Percentiles rank a stretch among this genome's conserved stretches.
These are phyloP conservation scores for Scaptomyza tumidula DNA, from an alignment of 2,888 invertebrate genomes.

Conservation along the genomic window DNA sequence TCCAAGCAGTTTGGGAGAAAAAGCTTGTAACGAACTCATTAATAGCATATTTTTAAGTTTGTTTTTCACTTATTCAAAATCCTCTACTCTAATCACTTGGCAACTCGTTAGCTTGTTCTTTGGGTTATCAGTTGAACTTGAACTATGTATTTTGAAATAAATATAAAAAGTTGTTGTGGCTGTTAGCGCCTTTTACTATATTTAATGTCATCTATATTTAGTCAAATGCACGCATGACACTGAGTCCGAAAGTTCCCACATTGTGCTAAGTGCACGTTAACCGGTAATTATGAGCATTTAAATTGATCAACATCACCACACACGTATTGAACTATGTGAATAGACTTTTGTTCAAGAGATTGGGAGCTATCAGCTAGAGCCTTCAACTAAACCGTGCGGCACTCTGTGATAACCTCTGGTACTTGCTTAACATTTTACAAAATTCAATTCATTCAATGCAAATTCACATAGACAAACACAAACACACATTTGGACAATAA, in stretches of 20 bases:
- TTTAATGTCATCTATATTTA: constrained; percentile 53
- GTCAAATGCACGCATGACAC: constrained; percentile 40
- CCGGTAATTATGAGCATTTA: constrained; percentile 34
- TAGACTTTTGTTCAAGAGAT: constrained; percentile 39
- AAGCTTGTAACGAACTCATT: too few species aligned
- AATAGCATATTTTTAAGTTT: too few species aligned
- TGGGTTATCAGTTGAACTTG: constrained; percentile 69
- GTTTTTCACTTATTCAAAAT: neutral
- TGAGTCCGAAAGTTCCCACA: constrained; percentile 37
- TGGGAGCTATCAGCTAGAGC: constrained; percentile 30
- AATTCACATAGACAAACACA: constrained; percentile 42
- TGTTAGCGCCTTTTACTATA: constrained; percentile 10
- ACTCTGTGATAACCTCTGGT: constrained; percentile 31
- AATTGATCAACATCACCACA: constrained; percentile 21
- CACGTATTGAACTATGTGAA: neutral
- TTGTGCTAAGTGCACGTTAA: constrained; percentile 7
- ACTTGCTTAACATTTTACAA: constrained; percentile 58
- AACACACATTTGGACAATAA: neutral
- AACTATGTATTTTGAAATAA: constrained; percentile 38
- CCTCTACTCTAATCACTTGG: constrained; percentile 26
- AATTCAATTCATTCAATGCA: constrained; percentile 73
- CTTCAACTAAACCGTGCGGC: constrained; percentile 27
- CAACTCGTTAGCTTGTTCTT: constrained; percentile 45
- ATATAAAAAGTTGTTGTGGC: neutral
- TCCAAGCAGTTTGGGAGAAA: too few species aligned